A percentile compares a stretch with the other conserved stretches of the same genome.
Evolutionary conservation across 1,140 invertebrate species (phyloP).

Genomic region (Drosophila tropicalis): DNA sequence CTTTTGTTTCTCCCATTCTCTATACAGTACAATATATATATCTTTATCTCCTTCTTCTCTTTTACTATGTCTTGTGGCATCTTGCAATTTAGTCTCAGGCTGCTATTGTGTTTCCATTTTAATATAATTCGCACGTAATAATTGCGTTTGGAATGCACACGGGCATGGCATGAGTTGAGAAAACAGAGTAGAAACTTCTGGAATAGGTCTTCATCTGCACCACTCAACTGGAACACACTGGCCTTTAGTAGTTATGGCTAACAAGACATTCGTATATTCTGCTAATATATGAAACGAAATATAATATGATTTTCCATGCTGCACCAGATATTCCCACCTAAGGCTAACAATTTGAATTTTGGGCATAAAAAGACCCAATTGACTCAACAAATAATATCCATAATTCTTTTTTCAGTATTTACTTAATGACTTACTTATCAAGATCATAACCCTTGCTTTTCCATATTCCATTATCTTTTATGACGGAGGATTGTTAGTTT

Average conservation of each 20-base stretch:
- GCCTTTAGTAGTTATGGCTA: not conserved
- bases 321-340: too few species aligned
- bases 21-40: too few species aligned
- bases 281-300: not conserved
- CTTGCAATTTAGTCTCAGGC: constrained; percentile 23
- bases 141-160: constrained; percentile 71
- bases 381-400: not conserved
- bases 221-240: not conserved
- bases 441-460: not conserved
- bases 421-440: not conserved
- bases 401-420: not conserved
- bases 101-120: constrained; percentile 76
- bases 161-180: constrained; percentile 32
- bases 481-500: not conserved
- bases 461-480: constrained; percentile 1
- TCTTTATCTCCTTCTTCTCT: not conserved
- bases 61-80: constrained; percentile 17
- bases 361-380: too few species aligned
- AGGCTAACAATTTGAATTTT: too few species aligned
- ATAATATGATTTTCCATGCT: not conserved
- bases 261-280: not conserved
- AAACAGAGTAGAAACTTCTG: not conserved
- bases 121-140: constrained; percentile 82
- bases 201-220: not conserved
- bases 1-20: constrained; percentile 29